These are phyloP conservation scores for Peucedramus taeniatus DNA, from an alignment of 2,113 vertebrate genomes.

Conservation along the genomic window DNA sequence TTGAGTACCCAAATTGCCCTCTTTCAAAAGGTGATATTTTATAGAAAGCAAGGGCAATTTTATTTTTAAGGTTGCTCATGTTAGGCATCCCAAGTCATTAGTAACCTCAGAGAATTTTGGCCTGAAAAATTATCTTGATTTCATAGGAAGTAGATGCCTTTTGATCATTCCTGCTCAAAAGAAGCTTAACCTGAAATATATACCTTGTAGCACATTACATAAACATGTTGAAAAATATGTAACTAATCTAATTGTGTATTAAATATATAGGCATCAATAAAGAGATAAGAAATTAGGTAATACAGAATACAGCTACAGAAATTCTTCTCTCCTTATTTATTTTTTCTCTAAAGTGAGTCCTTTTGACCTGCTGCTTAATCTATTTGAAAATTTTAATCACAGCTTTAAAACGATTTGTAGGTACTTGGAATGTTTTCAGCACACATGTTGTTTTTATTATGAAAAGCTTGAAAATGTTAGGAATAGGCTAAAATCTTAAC, in stretches of 20 bases:
- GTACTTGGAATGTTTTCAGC: conserved; percentile 62
- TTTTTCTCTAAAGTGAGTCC: conserved; percentile 48
- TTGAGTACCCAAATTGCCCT: background rate
- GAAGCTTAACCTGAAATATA: background rate
- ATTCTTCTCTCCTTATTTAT: conserved; percentile 4
- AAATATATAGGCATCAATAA: conserved; percentile 11
- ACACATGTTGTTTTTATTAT: conserved; percentile 68
- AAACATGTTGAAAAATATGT: conserved; percentile 8
- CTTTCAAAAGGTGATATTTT: background rate
- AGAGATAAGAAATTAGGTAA: conserved; percentile 32
- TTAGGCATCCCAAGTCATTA: background rate
- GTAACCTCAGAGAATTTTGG: background rate
- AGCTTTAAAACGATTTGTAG: conserved; percentile 59
- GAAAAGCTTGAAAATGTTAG: conserved; percentile 57
- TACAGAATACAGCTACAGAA: conserved; percentile 15
- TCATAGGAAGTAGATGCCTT: background rate
- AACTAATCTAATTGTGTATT: conserved; percentile 36
- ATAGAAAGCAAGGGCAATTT: background rate
- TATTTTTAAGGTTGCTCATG: background rate
- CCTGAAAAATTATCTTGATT: background rate
- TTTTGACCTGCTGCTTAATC: conserved; percentile 53
- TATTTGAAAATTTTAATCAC: conserved; percentile 57
- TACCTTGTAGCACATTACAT: background rate
- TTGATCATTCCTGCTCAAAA: background rate
- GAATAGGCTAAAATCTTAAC: conserved; percentile 54